These are phyloP conservation scores for Sebastes matsubarae DNA, from an alignment of 2,797 vertebrate species.

Conservation along the genomic window DNA sequence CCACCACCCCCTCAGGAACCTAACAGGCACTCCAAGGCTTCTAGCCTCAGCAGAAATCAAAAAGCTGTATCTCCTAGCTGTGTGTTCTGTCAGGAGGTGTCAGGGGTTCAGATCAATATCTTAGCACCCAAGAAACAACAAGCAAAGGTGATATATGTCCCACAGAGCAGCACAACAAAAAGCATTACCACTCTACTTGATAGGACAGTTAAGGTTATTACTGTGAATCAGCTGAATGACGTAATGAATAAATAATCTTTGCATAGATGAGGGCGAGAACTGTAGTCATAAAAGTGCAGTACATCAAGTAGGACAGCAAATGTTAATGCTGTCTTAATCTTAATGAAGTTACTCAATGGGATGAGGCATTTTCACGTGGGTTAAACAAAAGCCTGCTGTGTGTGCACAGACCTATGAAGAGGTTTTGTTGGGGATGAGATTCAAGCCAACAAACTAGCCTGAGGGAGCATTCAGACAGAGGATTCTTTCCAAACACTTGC, in stretches of 20 bases:
- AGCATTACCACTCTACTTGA: constrained; percentile 15
- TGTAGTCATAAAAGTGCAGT: neutral
- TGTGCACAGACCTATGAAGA: neutral
- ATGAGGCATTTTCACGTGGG: neutral
- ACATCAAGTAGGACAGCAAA: neutral
- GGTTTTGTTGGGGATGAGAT: neutral
- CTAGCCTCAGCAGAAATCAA: constrained; percentile 66
- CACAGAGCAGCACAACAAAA: constrained; percentile 24
- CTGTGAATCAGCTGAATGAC: constrained; percentile 4
- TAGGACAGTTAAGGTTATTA: constrained; percentile 26
- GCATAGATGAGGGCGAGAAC: neutral
- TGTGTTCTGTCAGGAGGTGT: constrained; percentile 66
- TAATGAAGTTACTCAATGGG: neutral
- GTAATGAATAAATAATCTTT: constrained; percentile 4
- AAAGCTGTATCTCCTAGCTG: constrained; percentile 54
- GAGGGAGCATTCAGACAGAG: constrained; percentile 32
- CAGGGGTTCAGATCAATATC: constrained; percentile 70
- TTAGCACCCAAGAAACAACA: constrained; percentile 47
- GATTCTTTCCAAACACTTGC: constrained; percentile 28
- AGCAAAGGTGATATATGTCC: constrained; percentile 26
- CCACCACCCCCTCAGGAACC: constrained; percentile 4
- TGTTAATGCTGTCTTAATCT: neutral
- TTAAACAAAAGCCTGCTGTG: neutral
- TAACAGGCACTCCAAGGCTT: constrained; percentile 22
- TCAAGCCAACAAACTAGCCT: constrained; percentile 12